Evolutionary conservation across 2,113 vertebrate species (phyloP).

Genomic region (Suncus etruscus): DNA sequence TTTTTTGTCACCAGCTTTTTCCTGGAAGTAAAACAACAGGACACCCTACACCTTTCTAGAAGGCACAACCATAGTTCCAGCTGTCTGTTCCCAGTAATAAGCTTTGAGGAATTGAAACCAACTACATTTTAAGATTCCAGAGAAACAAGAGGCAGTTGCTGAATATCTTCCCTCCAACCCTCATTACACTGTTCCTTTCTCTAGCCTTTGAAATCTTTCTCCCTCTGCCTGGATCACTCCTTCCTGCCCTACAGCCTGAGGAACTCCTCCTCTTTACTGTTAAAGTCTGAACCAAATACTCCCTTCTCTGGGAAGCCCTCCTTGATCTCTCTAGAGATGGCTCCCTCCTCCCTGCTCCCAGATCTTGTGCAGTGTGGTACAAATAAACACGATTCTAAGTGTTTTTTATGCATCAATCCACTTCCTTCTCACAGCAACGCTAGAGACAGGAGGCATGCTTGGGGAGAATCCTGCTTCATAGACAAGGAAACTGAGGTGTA

Average conservation of each 20-base stretch:
- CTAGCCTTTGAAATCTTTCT: not conserved
- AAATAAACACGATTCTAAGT: not conserved
- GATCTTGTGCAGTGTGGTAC: not conserved
- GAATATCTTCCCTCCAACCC: no score
- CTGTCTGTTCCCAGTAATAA: not conserved
- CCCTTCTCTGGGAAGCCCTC: not conserved
- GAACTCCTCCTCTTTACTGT: no score
- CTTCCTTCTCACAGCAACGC: conserved; percentile 14
- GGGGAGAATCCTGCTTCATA: not conserved
- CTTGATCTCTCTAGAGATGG: not conserved
- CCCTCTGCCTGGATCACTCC: not conserved
- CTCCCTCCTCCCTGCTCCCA: not conserved
- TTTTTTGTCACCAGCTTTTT: not conserved
- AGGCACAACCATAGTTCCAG: not conserved
- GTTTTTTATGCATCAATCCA: not conserved
- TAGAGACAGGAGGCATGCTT: not conserved
- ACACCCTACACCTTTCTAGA: not conserved
- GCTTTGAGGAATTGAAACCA: not conserved
- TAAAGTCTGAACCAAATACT: not conserved
- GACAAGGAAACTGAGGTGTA: not conserved
- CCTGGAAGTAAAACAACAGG: not conserved
- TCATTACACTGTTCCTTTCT: not conserved
- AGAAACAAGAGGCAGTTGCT: not conserved
- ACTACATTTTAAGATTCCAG: not conserved
- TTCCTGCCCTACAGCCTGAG: not conserved